These are phyloP conservation scores for Schizotus pectinicornis DNA, from an alignment of 2,888 invertebrate genomes.

Conservation along the genomic window DNA sequence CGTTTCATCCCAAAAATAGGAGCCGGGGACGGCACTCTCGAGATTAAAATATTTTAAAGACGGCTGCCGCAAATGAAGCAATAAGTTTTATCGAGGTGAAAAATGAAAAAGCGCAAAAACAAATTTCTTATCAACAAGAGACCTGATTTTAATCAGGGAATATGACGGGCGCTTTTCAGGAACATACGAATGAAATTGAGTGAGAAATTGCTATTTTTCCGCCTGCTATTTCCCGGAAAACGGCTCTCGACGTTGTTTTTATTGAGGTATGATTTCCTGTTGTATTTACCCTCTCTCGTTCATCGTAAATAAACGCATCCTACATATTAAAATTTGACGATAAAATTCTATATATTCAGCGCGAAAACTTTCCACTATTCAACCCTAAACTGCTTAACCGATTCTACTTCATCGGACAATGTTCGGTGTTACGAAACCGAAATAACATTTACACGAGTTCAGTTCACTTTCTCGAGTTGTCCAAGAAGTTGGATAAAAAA, in stretches of 20 bases:
- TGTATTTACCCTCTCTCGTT: not conserved
- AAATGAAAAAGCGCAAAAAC: slow-evolving; percentile 20
- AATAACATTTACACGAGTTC: slow-evolving; percentile 10
- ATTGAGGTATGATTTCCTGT: slow-evolving; percentile 1
- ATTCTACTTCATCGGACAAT: slow-evolving; percentile 5
- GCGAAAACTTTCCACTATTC: too few species aligned
- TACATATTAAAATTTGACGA: not conserved
- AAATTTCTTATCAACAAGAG: slow-evolving; percentile 28
- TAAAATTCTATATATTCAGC: too few species aligned
- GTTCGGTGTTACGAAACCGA: slow-evolving; percentile 15
- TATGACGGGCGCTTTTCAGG: slow-evolving; percentile 19
- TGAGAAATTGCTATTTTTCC: slow-evolving; percentile 18
- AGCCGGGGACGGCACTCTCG: slow-evolving; percentile 19
- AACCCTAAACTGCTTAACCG: not conserved
- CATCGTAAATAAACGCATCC: slow-evolving; percentile 5
- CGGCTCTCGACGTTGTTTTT: slow-evolving; percentile 9
- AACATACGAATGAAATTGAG: slow-evolving; percentile 18
- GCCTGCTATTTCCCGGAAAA: not conserved
- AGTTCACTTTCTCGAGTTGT: slow-evolving; percentile 14
- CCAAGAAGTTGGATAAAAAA: slow-evolving; percentile 11
- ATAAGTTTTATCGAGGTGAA: slow-evolving; percentile 23
- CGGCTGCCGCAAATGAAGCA: slow-evolving; percentile 23
- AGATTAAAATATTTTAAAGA: slow-evolving; percentile 27
- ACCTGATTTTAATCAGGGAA: slow-evolving; percentile 23
- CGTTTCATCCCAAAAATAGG: slow-evolving; percentile 19